These are phyloP conservation scores for Drosophila mercatorum DNA, from an alignment of 2,888 invertebrate genomes.

Conservation along the genomic window DNA sequence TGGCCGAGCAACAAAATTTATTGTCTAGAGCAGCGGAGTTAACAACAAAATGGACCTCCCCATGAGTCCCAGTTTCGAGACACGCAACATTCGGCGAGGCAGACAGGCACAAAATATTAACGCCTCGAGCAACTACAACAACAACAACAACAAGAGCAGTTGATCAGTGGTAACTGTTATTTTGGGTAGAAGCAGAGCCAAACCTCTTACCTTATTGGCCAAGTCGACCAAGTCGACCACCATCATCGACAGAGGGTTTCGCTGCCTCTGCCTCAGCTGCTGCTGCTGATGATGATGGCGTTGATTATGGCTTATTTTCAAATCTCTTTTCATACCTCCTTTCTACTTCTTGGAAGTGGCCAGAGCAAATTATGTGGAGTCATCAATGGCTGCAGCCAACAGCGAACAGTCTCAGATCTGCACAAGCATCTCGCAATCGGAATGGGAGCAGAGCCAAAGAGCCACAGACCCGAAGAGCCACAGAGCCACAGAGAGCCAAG, in stretches of 20 bases:
- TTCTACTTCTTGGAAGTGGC: slow-evolving; percentile 72
- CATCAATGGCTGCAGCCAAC: slow-evolving; percentile 68
- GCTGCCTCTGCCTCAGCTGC: slow-evolving; percentile 15
- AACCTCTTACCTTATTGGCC: slow-evolving; percentile 79
- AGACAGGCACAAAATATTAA: slow-evolving; percentile 73
- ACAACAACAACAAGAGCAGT: slow-evolving; percentile 38
- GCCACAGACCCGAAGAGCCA: not conserved
- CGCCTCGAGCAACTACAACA: slow-evolving; percentile 67
- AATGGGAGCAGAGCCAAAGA: slow-evolving; percentile 16
- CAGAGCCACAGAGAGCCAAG: slow-evolving; percentile 8
- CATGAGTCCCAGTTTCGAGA: slow-evolving; percentile 57
- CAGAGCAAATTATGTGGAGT: slow-evolving; percentile 71
- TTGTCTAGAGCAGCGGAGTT: slow-evolving; percentile 71
- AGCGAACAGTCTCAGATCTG: slow-evolving; percentile 4
- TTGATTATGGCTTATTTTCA: slow-evolving; percentile 83
- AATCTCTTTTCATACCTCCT: slow-evolving; percentile 69
- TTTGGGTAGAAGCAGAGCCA: slow-evolving; percentile 58
- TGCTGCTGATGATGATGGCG: slow-evolving; percentile 67
- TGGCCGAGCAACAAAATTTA: slow-evolving; percentile 71
- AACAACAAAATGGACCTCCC: slow-evolving; percentile 82
- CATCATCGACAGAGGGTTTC: slow-evolving; percentile 67
- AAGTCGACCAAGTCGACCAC: slow-evolving; percentile 81
- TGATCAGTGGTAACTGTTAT: slow-evolving; percentile 72
- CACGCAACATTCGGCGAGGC: slow-evolving; percentile 73
- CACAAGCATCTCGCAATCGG: slow-evolving; percentile 15